Base-by-base conservation (phyloP, 2,113 vertebrate genomes). In the Motacilla alba region DNA sequence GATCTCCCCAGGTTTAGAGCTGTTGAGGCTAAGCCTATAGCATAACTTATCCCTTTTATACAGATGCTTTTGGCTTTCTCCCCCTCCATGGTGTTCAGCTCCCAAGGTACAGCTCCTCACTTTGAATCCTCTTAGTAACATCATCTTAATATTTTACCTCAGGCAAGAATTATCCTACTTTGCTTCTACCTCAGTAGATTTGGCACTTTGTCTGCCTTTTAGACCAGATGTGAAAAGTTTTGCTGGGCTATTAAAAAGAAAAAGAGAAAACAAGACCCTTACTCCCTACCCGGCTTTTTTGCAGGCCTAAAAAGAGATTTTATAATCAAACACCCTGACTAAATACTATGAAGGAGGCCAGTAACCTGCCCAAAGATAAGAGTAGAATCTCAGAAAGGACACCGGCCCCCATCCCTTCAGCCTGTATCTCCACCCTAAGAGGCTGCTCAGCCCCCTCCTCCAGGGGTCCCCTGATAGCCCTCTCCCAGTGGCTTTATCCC, bases 401-500 rank as follows among this genome's bases (percentile, higher is more conserved):
- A 20, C 63, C 74, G n/a, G 9, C 63, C 46, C 28, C 26, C 63
- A 44, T 20, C 59, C 46, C 50, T 12, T 14, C 49, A 63, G 30
- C 24, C 66, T 41, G 7, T 13, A 1, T 16, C 73, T 39, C 53
- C 63, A 17, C 59, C 85, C 55, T 3, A 2, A 60, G 67, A 43
- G 14, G 33, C 58, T 80, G 79, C 76, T 76, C 59, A 35, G 24
- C 58, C 95, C 86, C 78, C 49, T 93, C 62, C 82, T 46, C 18
- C n/a, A 53, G 82, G 69, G 81, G 50, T 90, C 64, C 89, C 80
- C 83, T 22, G 26, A 13, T 66, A 86, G 80, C 73, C 80, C 78
- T 79, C 41, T 93, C 90, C 90, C 15, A 66, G 85, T 21, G 74
- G 33, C 91, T 93, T 96, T 83, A 94, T 96, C 94, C 94, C 87